Conservation (phyloP, 2,113 vertebrate species). For the Lophotis ruficrista region DNA sequence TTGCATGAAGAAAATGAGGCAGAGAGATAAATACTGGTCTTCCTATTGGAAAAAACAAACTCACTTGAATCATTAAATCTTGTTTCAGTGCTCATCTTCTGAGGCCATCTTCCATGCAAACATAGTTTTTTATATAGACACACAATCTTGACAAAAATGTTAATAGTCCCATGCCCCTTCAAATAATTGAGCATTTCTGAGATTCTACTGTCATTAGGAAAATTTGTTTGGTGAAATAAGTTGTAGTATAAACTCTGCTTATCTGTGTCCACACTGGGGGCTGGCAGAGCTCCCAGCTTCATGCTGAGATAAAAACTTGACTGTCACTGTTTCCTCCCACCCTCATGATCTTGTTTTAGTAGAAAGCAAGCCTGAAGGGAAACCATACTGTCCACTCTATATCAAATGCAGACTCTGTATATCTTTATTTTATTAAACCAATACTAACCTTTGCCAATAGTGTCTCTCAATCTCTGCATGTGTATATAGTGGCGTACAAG, state of each 20-base stretch:
- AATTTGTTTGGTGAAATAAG: not conserved
- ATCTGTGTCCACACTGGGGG: not conserved
- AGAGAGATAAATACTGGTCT: constrained; percentile 87
- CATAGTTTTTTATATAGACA: not conserved
- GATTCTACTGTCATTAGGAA: not conserved
- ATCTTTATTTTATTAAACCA: not conserved
- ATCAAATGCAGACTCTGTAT: not conserved
- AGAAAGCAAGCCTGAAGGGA: not conserved
- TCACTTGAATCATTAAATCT: not conserved
- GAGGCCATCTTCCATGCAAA: not conserved
- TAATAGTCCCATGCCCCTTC: not conserved
- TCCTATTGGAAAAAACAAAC: constrained; percentile 65
- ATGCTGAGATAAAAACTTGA: not conserved
- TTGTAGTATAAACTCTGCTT: not conserved
- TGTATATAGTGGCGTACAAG: not conserved
- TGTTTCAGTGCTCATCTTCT: not conserved
- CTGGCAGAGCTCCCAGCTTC: not conserved
- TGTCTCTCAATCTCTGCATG: not conserved
- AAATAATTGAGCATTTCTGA: not conserved
- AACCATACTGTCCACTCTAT: not conserved
- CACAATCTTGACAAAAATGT: not conserved
- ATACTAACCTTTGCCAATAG: not conserved
- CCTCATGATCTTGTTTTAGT: not conserved
- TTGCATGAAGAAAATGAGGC: constrained; percentile 91
- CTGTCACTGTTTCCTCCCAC: not conserved